Conservation (phyloP, 2,888 invertebrate genomes). For the Idaea aversata region DNA sequence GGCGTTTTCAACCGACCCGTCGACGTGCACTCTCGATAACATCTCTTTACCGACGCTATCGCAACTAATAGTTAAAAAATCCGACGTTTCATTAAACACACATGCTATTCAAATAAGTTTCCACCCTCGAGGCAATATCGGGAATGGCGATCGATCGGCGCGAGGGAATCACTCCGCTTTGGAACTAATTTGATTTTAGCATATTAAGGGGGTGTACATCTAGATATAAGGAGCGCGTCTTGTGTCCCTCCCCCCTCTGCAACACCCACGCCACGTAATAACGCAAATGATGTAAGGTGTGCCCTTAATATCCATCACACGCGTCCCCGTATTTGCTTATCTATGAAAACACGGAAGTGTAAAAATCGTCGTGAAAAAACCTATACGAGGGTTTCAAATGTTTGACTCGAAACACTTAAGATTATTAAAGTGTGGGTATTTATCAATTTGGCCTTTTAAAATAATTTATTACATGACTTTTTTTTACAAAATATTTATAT, state of each 20-base stretch:
- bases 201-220: slow-evolving; percentile 76
- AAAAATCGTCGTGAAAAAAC: slow-evolving; percentile 73
- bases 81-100: slow-evolving; percentile 50
- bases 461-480: slow-evolving; percentile 4
- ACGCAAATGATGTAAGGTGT: slow-evolving; percentile 80
- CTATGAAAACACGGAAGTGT: slow-evolving; percentile 79
- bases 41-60: slow-evolving; percentile 41
- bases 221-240: slow-evolving; percentile 76
- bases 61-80: slow-evolving; percentile 33
- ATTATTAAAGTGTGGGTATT: slow-evolving; percentile 54
- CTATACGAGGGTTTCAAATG: slow-evolving; percentile 54
- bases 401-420: slow-evolving; percentile 62
- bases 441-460: slow-evolving; percentile 16
- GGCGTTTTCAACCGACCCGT: slow-evolving; percentile 60
- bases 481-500: slow-evolving; percentile 6
- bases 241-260: slow-evolving; percentile 51
- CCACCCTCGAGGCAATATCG: slow-evolving; percentile 59
- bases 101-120: slow-evolving; percentile 52
- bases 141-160: slow-evolving; percentile 67
- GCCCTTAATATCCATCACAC: slow-evolving; percentile 80
- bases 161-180: slow-evolving; percentile 73
- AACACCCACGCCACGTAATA: slow-evolving; percentile 55
- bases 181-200: slow-evolving; percentile 81
- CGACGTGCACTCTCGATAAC: slow-evolving; percentile 43
- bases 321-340: slow-evolving; percentile 79